phyloP scores from a whole-genome alignment of 2,797 vertebrate genomes.

The Pyrocephalus nanus region DNA sequence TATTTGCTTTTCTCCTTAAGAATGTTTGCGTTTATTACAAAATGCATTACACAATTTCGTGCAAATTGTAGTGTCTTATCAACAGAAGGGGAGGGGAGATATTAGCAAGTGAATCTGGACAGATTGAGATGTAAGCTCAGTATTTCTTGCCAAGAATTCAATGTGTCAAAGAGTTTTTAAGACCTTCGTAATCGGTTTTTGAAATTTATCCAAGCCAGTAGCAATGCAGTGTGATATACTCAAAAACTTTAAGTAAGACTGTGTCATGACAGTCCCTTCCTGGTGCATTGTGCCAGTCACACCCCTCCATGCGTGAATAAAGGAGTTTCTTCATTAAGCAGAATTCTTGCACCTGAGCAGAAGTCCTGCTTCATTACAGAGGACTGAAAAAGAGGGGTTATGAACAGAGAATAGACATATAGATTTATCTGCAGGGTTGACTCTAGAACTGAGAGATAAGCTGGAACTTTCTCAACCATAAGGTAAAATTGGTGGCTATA shows the following conservation, averaged over 20 bases:
- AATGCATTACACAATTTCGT: background rate
- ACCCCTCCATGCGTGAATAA: fast-evolving
- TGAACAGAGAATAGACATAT: background rate
- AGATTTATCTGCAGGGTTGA: background rate
- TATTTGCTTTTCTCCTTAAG: background rate
- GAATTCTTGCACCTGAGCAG: background rate
- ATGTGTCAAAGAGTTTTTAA: background rate
- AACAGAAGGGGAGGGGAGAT: background rate
- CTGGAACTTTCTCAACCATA: background rate
- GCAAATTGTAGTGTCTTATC: background rate
- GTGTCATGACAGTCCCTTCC: background rate
- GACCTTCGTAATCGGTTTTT: background rate
- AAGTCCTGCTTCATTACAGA: background rate
- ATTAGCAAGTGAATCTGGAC: background rate
- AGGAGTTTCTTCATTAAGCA: background rate
- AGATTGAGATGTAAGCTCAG: background rate
- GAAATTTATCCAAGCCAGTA: background rate
- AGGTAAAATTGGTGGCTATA: background rate
- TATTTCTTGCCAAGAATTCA: background rate
- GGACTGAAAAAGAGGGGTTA: background rate
- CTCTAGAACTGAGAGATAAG: background rate
- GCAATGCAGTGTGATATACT: background rate
- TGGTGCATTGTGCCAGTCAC: background rate
- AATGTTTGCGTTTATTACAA: background rate
- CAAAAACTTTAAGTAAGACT: background rate